phyloP scores from a whole-genome alignment of 1,140 invertebrate species.

The Mactra quadrangularis region DNA sequence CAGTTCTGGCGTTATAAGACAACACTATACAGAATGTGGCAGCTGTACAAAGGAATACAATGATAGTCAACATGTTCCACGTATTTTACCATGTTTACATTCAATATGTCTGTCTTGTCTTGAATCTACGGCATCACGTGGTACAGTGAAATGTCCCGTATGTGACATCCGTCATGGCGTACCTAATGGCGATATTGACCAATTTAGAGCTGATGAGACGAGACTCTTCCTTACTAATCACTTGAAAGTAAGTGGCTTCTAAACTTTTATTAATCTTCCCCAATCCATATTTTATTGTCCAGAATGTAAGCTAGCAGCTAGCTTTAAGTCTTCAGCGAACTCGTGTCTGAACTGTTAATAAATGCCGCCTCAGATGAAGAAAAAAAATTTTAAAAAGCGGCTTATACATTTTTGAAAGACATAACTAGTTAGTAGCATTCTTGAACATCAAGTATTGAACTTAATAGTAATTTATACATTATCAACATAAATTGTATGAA shows the following conservation, averaged over 20 bases:
- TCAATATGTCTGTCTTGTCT: constrained; percentile 47
- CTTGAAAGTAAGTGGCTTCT: constrained; percentile 24
- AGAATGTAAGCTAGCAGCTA: too few species aligned
- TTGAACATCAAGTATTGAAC: too few species aligned
- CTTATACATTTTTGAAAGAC: too few species aligned
- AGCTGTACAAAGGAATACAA: constrained; percentile 46
- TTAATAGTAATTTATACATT: too few species aligned
- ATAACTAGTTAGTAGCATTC: too few species aligned
- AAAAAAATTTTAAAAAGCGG: too few species aligned
- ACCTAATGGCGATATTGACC: constrained; percentile 51
- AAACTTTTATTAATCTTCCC: too few species aligned
- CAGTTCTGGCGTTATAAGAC: constrained; percentile 18
- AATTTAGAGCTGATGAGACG: constrained; percentile 51
- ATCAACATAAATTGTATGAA: too few species aligned
- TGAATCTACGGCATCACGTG: constrained; percentile 53
- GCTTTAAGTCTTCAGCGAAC: too few species aligned
- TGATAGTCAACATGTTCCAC: constrained; percentile 30
- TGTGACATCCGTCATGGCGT: constrained; percentile 58
- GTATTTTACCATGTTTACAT: constrained; percentile 58
- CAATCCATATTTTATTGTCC: too few species aligned
- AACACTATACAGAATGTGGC: constrained; percentile 55
- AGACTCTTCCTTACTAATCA: constrained; percentile 47
- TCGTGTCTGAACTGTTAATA: too few species aligned
- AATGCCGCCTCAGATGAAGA: too few species aligned
- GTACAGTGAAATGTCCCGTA: constrained; percentile 49